phyloP scores from a whole-genome alignment of 1,140 invertebrate genomes.

The Drosophila pandora region DNA sequence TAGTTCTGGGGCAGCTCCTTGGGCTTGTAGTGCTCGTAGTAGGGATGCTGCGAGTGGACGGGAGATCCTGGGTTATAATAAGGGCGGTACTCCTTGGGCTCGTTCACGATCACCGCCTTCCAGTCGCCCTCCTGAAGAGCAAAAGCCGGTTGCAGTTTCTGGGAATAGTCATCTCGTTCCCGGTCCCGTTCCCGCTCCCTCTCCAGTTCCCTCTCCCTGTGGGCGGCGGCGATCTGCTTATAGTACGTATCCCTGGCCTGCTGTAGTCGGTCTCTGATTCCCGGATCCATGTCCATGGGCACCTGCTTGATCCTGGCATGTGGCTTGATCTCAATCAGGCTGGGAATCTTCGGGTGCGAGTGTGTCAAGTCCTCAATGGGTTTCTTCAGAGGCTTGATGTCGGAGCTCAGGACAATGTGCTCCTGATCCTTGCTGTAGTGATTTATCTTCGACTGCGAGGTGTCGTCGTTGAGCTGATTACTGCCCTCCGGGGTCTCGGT shows the following conservation, averaged over 20 bases:
- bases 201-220: conserved; percentile 44
- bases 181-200: conserved; percentile 16
- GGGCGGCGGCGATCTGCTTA: conserved; percentile 64
- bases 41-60: conserved; percentile 44
- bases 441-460: conserved; percentile 83
- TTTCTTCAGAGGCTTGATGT: conserved; percentile 73
- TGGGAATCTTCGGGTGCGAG: conserved; percentile 76
- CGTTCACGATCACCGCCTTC: conserved; percentile 73
- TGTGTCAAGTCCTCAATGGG: conserved; percentile 78
- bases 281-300: conserved; percentile 78
- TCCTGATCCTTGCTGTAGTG: conserved; percentile 83
- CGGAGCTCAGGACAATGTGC: conserved; percentile 81
- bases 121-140: conserved; percentile 71
- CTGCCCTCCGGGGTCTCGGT: conserved; percentile 69
- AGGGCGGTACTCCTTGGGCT: conserved; percentile 67
- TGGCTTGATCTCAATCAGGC: conserved; percentile 78
- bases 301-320: conserved; percentile 80
- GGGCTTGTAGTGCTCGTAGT: conserved; percentile 65
- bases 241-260: conserved; percentile 74
- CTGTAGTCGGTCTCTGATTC: conserved; percentile 65
- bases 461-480: conserved; percentile 62
- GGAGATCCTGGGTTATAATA: conserved; percentile 51
- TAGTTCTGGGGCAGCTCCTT: conserved; percentile 70
- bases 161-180: conserved; percentile 41
- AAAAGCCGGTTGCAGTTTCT: conserved; percentile 53